Evolutionary conservation across 2,113 vertebrate species (phyloP).

Genomic region (Pomatorhinus ruficollis): DNA sequence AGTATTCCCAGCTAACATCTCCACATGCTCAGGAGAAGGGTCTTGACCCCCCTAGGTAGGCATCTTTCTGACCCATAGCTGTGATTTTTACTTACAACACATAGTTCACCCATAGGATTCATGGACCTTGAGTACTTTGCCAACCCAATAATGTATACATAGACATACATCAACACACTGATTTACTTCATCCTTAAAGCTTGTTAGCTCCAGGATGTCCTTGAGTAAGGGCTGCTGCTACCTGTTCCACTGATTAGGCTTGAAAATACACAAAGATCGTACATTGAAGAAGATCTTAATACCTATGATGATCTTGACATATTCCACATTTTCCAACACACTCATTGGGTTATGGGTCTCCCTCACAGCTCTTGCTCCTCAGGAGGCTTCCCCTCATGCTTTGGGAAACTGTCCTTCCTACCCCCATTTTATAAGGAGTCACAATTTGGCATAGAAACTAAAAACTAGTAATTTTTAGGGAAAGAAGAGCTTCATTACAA

Average conservation of each 20-base stretch:
- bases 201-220: background rate
- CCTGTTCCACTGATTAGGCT: background rate
- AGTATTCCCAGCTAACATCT: background rate
- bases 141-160: background rate
- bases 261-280: background rate
- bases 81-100: background rate
- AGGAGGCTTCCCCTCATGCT: background rate
- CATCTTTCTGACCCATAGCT: fast-evolving
- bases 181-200: background rate
- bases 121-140: background rate
- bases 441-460: background rate
- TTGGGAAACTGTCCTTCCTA: background rate
- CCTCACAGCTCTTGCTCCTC: background rate
- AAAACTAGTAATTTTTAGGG: background rate
- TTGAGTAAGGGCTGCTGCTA: background rate
- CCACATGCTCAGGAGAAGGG: background rate
- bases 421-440: background rate
- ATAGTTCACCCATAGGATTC: background rate
- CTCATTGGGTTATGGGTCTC: fast-evolving
- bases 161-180: too few relatives aligned
- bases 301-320: background rate
- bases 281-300: background rate
- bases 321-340: background rate
- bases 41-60: fast-evolving
- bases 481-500: background rate